phyloP scores from a whole-genome alignment of 2,888 invertebrate genomes.

The Plebejus anna region DNA sequence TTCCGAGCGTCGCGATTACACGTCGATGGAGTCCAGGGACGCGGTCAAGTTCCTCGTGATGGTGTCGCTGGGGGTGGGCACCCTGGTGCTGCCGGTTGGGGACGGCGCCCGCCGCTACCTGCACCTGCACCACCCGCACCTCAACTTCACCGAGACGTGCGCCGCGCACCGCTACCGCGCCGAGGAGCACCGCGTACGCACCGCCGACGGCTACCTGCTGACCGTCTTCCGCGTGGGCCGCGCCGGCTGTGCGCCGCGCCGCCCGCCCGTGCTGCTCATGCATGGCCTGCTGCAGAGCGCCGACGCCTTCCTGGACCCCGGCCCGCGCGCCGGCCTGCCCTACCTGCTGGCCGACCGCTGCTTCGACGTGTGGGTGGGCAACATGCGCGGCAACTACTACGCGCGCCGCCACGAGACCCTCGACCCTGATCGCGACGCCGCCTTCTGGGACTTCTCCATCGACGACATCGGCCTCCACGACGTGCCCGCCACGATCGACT shows the following conservation, averaged over 20 bases:
- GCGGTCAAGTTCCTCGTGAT: background rate
- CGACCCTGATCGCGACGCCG: constrained; percentile 48
- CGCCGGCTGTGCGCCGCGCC: constrained; percentile 32
- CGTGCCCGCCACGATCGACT: constrained; percentile 79
- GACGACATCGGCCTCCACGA: constrained; percentile 85
- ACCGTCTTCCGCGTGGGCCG: constrained; percentile 41
- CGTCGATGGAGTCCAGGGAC: background rate
- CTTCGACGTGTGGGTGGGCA: constrained; percentile 53
- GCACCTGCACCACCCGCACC: background rate
- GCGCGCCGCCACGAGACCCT: constrained; percentile 68
- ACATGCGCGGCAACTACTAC: constrained; percentile 79
- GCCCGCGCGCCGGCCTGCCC: constrained; percentile 48
- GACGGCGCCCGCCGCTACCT: background rate
- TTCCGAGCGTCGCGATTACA: background rate
- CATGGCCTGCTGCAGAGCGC: constrained; percentile 61
- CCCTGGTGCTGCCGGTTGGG: background rate
- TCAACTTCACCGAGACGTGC: constrained; percentile 40
- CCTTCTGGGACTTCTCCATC: constrained; percentile 78
- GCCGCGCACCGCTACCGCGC: constrained; percentile 39
- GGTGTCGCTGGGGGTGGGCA: background rate
- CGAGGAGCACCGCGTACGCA: constrained; percentile 41
- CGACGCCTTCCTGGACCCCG: constrained; percentile 58
- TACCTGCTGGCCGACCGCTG: constrained; percentile 48
- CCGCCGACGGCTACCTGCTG: constrained; percentile 49
- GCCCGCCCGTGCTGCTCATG: constrained; percentile 57